phyloP scores from a whole-genome alignment of 2,888 invertebrate genomes.

The Ornithoptera alexandrae region DNA sequence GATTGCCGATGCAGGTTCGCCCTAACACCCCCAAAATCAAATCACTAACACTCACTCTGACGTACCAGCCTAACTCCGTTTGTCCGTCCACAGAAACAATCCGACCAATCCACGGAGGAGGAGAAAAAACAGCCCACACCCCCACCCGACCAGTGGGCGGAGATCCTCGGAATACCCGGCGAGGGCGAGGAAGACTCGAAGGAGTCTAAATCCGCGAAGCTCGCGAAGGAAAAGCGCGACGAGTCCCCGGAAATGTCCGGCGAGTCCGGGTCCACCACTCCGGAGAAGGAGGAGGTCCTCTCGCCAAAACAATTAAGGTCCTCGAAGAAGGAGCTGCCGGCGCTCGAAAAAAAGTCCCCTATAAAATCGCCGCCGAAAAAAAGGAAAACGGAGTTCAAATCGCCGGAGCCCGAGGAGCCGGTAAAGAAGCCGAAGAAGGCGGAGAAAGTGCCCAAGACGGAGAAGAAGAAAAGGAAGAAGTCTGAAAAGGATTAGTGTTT shows the following conservation, averaged over 20 bases:
- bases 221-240: constrained; percentile 37
- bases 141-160: constrained; percentile 74
- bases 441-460: constrained; percentile 44
- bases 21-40: background rate
- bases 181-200: constrained; percentile 49
- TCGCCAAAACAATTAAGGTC: constrained; percentile 65
- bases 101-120: constrained; percentile 50
- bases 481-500: constrained; percentile 75
- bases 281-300: constrained; percentile 47
- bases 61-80: constrained; percentile 36
- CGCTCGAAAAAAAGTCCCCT: constrained; percentile 49
- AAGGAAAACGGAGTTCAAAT: constrained; percentile 52
- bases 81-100: constrained; percentile 41
- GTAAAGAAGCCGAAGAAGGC: constrained; percentile 45
- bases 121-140: constrained; percentile 70
- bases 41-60: background rate
- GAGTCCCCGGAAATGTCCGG: constrained; percentile 37
- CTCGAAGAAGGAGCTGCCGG: constrained; percentile 55
- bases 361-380: constrained; percentile 65
- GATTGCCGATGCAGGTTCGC: constrained; percentile 64
- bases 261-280: constrained; percentile 39
- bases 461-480: constrained; percentile 59
- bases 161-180: constrained; percentile 70
- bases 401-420: constrained; percentile 50
- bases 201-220: constrained; percentile 37